phyloP scores from a whole-genome alignment of 2,797 vertebrate species.

The Scyliorhinus canicula region DNA sequence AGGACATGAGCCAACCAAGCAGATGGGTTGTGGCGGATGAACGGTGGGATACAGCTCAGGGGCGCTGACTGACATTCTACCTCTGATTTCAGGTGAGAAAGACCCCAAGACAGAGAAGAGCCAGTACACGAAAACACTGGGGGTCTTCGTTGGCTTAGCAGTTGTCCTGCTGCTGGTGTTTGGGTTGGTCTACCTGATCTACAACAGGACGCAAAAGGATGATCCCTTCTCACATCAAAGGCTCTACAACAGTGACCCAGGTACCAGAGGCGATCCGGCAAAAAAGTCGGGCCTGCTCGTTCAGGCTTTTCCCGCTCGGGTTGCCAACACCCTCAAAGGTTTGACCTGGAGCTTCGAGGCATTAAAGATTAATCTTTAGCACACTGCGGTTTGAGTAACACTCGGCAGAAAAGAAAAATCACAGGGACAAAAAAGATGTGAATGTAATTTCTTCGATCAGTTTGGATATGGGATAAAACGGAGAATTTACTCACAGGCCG shows the following conservation, averaged over 20 bases:
- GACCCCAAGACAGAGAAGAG: neutral
- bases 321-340: neutral
- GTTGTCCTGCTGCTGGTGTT: conserved; percentile 26
- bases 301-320: neutral
- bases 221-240: conserved; percentile 24
- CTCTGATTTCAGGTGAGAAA: neutral
- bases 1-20: too few species aligned
- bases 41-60: neutral
- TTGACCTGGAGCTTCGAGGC: neutral
- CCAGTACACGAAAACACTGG: neutral
- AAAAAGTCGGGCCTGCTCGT: neutral
- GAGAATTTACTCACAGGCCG: too few species aligned
- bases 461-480: neutral
- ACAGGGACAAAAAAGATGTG: neutral
- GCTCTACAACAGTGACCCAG: conserved; percentile 5
- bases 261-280: neutral
- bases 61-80: neutral
- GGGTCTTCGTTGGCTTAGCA: neutral
- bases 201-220: conserved; percentile 18
- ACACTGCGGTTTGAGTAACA: too few species aligned
- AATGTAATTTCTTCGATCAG: neutral
- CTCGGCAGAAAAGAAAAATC: neutral
- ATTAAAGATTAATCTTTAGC: neutral
- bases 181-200: neutral
- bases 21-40: too few species aligned